Conservation (phyloP, 2,888 invertebrate genomes). For the Eudiplozoon nipponicum region DNA sequence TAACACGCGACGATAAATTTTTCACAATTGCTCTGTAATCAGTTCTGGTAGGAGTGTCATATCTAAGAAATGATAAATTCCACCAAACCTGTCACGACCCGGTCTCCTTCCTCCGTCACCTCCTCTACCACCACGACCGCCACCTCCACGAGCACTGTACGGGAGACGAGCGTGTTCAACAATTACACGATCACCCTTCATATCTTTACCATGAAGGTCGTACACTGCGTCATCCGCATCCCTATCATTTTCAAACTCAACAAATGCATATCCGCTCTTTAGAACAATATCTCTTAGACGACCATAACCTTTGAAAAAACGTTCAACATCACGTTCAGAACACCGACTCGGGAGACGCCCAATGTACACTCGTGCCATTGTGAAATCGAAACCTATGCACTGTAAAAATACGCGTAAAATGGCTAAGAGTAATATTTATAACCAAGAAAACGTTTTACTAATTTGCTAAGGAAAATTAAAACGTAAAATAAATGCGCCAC, state of each 20-base stretch:
- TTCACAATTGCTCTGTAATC: slow-evolving; percentile 79
- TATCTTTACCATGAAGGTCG: slow-evolving; percentile 76
- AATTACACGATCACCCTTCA: slow-evolving; percentile 62
- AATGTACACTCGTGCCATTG: slow-evolving; percentile 36
- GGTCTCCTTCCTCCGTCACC: slow-evolving; percentile 20
- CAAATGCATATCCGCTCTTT: slow-evolving; percentile 87
- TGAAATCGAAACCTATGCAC: no score
- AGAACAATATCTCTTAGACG: slow-evolving; percentile 60
- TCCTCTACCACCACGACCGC: slow-evolving; percentile 16
- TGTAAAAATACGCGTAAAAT: no score
- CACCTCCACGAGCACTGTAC: slow-evolving; percentile 17
- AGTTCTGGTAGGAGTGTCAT: slow-evolving; percentile 79
- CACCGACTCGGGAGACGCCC: slow-evolving; percentile 44
- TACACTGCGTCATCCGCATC: slow-evolving; percentile 95
- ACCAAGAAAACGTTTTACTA: no score
- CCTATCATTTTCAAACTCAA: slow-evolving; percentile 79
- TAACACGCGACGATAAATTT: slow-evolving; percentile 80
- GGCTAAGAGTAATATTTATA: no score
- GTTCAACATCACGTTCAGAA: slow-evolving; percentile 63
- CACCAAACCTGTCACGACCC: not conserved
- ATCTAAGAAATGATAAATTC: no score
- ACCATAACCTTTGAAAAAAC: slow-evolving; percentile 78
- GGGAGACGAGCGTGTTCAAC: slow-evolving; percentile 44
- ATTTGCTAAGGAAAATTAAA: no score
- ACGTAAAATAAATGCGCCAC: no score